Conservation (phyloP, 2,888 invertebrate species). For the Patella depressa region DNA sequence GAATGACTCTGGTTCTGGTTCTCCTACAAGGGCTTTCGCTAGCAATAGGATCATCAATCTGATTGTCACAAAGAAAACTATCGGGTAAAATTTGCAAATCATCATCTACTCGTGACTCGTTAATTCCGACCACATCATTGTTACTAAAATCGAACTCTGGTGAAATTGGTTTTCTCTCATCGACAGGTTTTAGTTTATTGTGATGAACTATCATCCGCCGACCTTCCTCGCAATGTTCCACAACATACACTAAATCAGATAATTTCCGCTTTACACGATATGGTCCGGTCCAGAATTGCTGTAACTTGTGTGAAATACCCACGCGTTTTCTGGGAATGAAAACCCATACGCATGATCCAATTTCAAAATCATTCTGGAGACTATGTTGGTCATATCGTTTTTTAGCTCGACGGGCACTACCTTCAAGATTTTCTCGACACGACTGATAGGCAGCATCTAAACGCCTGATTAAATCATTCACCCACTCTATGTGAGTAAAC, state of each 20-base stretch:
- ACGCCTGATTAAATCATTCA: too few relatives aligned
- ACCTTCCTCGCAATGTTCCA: background rate
- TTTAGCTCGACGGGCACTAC: background rate
- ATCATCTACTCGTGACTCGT: too few relatives aligned
- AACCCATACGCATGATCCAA: background rate
- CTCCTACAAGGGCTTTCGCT: too few relatives aligned
- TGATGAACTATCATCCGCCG: background rate
- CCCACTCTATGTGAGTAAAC: background rate
- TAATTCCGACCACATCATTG: too few relatives aligned
- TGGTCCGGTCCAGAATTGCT: background rate
- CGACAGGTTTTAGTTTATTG: background rate
- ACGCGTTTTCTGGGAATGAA: background rate
- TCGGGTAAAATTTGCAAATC: too few relatives aligned
- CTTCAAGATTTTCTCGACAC: background rate
- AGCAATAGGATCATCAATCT: too few relatives aligned
- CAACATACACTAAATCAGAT: background rate
- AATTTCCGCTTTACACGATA: background rate
- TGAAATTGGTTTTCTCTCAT: too few relatives aligned
- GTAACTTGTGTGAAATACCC: too few relatives aligned
- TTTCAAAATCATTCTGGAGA: background rate
- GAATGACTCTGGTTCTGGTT: too few relatives aligned
- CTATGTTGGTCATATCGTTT: background rate
- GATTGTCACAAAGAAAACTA: too few relatives aligned
- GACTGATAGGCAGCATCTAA: background rate
- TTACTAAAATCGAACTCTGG: too few relatives aligned